Evolutionary conservation across 2,113 vertebrate species (phyloP), one percentile per base, ranked within the genome.

Genomic region (Aramus guarauna): DNA sequence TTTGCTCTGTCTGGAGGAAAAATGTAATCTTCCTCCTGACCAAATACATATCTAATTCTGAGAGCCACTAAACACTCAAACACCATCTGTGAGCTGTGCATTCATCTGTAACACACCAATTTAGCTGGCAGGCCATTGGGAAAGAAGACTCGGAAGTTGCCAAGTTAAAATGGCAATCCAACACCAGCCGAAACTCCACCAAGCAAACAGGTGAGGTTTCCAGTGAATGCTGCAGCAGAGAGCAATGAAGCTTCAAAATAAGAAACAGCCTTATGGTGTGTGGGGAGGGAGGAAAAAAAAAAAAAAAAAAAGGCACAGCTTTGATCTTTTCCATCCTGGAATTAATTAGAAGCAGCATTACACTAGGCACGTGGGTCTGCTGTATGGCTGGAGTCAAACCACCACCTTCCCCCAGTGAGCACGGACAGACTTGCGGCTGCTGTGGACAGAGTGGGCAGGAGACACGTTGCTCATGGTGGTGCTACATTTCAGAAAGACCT

Each of bases 31-130:
- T 97, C 93, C 71, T 97, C 88, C 86, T 94, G 86, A 97, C 94
- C 95, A 96, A 94, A 95, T 96, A 95, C 50, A 43, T 68, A 83
- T 91, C 91, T 74, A 87, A 78, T 97, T 97, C 79, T 71, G 95
- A 97, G 92, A 97, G 92, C 90, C 89, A 87, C 96, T 97, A 96
- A 95, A 94, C 87, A 93, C 87, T 96, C 94, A 89, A 87, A 92
- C 92, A 94, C 95, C 95, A 97, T 95, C 96, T 97, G 95, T 75
- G 95, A 93, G 94, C 82, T 88, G 95, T 88, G 92, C 94, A 95
- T 92, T 96, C 96, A 93, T 90, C 95, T 92, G 87, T 93, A 97
- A 96, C 93, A 86, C 84, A 94, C 92, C 90, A 94, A 96, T 97
- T 96, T 96, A 94, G 94, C 95, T 97, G 95, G 94, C 87, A 97